Evolutionary conservation across 2,113 vertebrate species (phyloP).

Genomic region (Sitta europaea): DNA sequence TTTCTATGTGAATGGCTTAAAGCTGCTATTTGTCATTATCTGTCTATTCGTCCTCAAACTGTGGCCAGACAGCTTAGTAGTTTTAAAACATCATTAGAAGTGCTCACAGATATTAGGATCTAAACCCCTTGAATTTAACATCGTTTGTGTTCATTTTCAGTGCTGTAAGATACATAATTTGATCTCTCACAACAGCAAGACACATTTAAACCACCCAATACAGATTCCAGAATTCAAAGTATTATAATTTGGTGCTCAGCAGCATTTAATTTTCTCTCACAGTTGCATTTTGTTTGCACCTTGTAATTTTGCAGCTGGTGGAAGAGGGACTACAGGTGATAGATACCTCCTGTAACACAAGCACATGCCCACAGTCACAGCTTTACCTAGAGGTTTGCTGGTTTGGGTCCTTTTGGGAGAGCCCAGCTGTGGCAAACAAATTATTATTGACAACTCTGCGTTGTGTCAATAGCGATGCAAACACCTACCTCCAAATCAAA

Average conservation of each 20-base stretch:
- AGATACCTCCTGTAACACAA: background rate
- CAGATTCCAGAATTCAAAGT: background rate
- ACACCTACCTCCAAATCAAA: background rate
- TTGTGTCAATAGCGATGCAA: background rate
- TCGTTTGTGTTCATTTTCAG: background rate
- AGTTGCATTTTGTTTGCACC: background rate
- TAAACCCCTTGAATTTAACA: background rate
- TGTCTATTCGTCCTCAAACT: background rate
- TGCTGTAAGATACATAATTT: background rate
- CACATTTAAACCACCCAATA: background rate
- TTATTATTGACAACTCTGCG: background rate
- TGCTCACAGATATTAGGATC: background rate
- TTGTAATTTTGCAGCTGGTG: background rate
- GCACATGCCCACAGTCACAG: background rate
- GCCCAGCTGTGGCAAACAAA: background rate
- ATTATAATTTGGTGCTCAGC: background rate
- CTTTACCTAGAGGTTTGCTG: background rate
- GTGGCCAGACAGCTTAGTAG: background rate
- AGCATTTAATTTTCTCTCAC: background rate
- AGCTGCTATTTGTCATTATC: background rate
- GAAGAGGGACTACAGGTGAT: background rate
- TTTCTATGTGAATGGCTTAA: background rate
- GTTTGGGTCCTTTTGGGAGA: background rate
- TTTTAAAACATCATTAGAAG: background rate
- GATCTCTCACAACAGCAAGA: background rate